Evolutionary conservation across 2,797 vertebrate species (phyloP).

Genomic region (Acrossocheilus fasciatus): DNA sequence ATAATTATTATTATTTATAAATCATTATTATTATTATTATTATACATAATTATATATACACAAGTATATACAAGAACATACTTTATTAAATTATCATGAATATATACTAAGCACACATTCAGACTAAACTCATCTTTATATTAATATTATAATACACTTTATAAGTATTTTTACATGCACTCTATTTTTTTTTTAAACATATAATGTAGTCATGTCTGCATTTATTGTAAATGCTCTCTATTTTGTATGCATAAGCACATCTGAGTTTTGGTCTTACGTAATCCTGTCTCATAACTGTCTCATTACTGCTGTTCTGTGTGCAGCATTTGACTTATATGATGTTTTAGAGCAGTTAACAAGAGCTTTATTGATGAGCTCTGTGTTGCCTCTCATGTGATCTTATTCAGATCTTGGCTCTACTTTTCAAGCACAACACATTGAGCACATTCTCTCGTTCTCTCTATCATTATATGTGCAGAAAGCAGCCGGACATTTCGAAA

Average conservation of each 20-base stretch:
- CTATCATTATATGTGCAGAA: constrained; percentile 40
- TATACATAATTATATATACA: neutral
- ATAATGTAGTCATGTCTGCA: neutral
- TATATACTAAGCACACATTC: neutral
- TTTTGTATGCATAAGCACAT: constrained; percentile 34
- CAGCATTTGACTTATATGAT: constrained; percentile 28
- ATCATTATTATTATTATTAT: neutral
- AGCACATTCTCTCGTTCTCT: constrained; percentile 19
- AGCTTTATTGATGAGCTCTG: constrained; percentile 21
- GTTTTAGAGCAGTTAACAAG: constrained; percentile 32
- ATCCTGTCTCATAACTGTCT: constrained; percentile 14
- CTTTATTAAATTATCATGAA: neutral
- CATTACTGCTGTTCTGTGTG: constrained; percentile 16
- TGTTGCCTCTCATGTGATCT: constrained; percentile 18
- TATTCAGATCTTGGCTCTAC: constrained; percentile 9
- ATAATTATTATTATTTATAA: neutral
- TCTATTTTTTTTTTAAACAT: neutral
- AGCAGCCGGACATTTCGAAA: constrained; percentile 29
- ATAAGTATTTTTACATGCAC: neutral
- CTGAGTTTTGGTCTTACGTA: constrained; percentile 11
- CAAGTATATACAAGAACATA: neutral
- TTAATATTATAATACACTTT: neutral
- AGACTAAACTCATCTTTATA: neutral
- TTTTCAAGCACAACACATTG: constrained; percentile 32
- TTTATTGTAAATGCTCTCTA: neutral